phyloP scores from a whole-genome alignment of 1,140 invertebrate genomes.

The Chlorops oryzae region DNA sequence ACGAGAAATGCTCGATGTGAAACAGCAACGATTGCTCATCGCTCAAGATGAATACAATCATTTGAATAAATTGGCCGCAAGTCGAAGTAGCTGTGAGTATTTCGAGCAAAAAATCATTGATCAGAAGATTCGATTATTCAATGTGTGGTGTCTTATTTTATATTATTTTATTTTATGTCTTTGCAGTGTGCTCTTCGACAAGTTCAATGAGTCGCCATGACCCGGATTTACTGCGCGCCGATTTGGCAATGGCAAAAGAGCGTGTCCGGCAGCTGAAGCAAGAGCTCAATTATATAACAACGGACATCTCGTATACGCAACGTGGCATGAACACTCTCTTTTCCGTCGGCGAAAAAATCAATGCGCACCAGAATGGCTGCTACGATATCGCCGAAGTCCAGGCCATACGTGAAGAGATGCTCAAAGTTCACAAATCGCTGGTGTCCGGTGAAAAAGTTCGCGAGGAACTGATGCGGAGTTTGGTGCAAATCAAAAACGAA shows the following conservation, averaged over 20 bases:
- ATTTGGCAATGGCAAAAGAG: slow-evolving; percentile 81
- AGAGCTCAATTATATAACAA: slow-evolving; percentile 85
- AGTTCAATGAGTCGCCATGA: slow-evolving; percentile 87
- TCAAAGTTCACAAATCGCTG: slow-evolving; percentile 87
- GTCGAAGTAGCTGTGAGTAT: slow-evolving; percentile 77
- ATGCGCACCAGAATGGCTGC: slow-evolving; percentile 70
- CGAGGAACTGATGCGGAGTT: slow-evolving; percentile 85
- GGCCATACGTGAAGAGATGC: slow-evolving; percentile 86
- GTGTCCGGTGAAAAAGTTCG: slow-evolving; percentile 80
- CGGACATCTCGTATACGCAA: slow-evolving; percentile 86
- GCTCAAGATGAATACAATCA: slow-evolving; percentile 96
- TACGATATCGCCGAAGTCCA: slow-evolving; percentile 91
- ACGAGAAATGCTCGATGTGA: slow-evolving; percentile 92
- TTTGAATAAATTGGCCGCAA: slow-evolving; percentile 78
- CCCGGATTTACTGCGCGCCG: slow-evolving; percentile 86
- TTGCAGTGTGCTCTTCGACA: slow-evolving; percentile 84
- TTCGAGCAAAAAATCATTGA: neutral
- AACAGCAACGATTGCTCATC: slow-evolving; percentile 84
- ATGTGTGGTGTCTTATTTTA: neutral
- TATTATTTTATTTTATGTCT: slow-evolving; percentile 19
- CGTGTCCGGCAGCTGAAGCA: slow-evolving; percentile 81
- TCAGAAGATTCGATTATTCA: neutral
- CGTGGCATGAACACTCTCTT: slow-evolving; percentile 86
- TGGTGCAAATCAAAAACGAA: slow-evolving; percentile 90
- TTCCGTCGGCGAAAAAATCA: slow-evolving; percentile 88